Base-by-base conservation (phyloP, 2,797 vertebrate genomes). In the Lutjanus argentimaculatus region DNA sequence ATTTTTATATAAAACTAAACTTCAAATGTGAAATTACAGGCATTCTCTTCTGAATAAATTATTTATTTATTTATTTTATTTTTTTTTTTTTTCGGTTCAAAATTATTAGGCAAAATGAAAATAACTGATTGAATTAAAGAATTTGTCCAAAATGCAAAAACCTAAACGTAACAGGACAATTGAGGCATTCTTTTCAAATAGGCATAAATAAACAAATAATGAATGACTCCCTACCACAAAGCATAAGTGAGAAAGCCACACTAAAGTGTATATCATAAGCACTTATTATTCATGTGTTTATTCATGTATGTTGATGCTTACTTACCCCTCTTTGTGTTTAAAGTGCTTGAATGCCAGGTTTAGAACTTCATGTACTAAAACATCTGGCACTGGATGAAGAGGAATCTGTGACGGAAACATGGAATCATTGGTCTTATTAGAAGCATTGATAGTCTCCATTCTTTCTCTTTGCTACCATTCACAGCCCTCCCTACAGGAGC, bases 261-360 rank as follows among this genome's bases (percentile, higher is more conserved):
- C 14, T 25, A 30, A 6, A 56, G 48, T 19, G 40, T 19, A 51
- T 16, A 52, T 67, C 22, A 84, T 86, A 43, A 66, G 17, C 22
- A 56, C 19, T 51, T 69, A 58, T 55, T 43, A 58, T 61, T 69
- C 15, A 79, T 57, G 52, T 53, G 43, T 67, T 67, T 30, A 25
- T n/a, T 52, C 75, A 48, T 63, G 59, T 48, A 68, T n/a, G 22
- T 49, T 16, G 67, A 30, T 69, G 62, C 53, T 51, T 55, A 95
- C 97, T 98, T 94, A 99, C 99, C 99, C 99, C 97, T 99, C 99
- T 96, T 98, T 99, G 93, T 99, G 98, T 97, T 99, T 99, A 99
- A 99, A 99, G 98, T 99, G 99, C 98, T 99, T 99, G 95, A 99
- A 99, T 95, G 99, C 98, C 97, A 99, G 96, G 95, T 98, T 99